Evolutionary conservation across 2,888 invertebrate genomes (phyloP).

Genomic region (Perithous albicinctus): DNA sequence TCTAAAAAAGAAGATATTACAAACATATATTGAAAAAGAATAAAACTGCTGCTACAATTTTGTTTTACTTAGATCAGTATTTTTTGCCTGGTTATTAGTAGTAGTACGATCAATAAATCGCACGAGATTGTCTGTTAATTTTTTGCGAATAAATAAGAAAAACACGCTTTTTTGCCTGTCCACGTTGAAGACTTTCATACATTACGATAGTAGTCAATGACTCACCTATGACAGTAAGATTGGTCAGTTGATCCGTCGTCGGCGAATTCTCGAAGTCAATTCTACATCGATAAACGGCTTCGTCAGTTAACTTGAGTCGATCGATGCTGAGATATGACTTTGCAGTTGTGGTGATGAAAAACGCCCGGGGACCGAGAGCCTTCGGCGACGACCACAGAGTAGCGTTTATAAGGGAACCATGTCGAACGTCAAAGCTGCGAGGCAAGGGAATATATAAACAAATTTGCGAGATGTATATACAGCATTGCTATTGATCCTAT

Average conservation of each 20-base stretch:
- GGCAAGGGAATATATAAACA: slow-evolving; percentile 73
- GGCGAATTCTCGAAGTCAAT: slow-evolving; percentile 86
- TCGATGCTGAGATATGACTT: slow-evolving; percentile 87
- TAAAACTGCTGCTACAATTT: too few relatives aligned
- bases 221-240: slow-evolving; percentile 86
- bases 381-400: slow-evolving; percentile 87
- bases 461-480: not conserved
- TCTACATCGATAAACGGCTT: slow-evolving; percentile 86
- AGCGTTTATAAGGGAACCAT: slow-evolving; percentile 86
- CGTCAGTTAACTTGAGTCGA: slow-evolving; percentile 84
- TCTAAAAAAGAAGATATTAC: too few relatives aligned
- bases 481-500: not conserved
- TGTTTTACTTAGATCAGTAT: too few relatives aligned
- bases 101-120: too few relatives aligned
- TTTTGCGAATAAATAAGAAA: too few relatives aligned
- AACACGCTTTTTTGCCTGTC: too few relatives aligned
- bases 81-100: too few relatives aligned
- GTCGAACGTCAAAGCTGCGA: slow-evolving; percentile 87
- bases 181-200: not conserved
- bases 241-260: slow-evolving; percentile 86
- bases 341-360: slow-evolving; percentile 86
- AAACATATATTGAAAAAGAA: too few relatives aligned
- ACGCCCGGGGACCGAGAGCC: slow-evolving; percentile 87
- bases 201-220: not conserved
- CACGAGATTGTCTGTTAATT: not conserved